phyloP scores from a whole-genome alignment of 2,797 vertebrate genomes.

The Poeciliopsis gracilis region DNA sequence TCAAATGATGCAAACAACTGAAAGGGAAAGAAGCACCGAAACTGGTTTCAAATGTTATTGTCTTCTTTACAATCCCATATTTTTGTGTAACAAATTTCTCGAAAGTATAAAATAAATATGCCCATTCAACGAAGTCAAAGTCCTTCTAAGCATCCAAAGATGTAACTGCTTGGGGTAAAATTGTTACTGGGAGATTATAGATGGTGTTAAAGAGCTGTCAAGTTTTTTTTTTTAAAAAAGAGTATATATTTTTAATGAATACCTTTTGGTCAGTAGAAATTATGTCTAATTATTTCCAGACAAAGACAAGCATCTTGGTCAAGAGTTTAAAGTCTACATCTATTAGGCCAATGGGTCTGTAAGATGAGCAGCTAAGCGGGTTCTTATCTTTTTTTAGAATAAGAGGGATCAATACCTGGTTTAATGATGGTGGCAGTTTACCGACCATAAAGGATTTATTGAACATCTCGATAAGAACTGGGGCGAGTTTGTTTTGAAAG shows the following conservation, averaged over 20 bases:
- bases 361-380: background rate
- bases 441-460: background rate
- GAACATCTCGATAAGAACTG: background rate
- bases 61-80: too few species aligned
- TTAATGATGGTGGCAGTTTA: background rate
- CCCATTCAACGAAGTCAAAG: background rate
- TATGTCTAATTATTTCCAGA: background rate
- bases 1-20: too few species aligned
- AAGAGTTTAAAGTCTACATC: background rate
- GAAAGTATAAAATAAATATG: background rate
- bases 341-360: background rate
- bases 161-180: background rate
- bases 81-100: background rate
- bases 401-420: background rate
- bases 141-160: background rate
- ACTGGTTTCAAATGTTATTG: too few species aligned
- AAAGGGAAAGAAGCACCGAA: too few species aligned
- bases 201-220: background rate
- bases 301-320: background rate
- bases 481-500: background rate
- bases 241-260: background rate
- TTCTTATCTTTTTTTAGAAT: background rate
- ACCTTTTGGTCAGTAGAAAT: background rate
- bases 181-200: background rate
- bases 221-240: too few species aligned